These are phyloP conservation scores for Bombyx mori DNA, from an alignment of 1,140 invertebrate species.

Conservation along the genomic window DNA sequence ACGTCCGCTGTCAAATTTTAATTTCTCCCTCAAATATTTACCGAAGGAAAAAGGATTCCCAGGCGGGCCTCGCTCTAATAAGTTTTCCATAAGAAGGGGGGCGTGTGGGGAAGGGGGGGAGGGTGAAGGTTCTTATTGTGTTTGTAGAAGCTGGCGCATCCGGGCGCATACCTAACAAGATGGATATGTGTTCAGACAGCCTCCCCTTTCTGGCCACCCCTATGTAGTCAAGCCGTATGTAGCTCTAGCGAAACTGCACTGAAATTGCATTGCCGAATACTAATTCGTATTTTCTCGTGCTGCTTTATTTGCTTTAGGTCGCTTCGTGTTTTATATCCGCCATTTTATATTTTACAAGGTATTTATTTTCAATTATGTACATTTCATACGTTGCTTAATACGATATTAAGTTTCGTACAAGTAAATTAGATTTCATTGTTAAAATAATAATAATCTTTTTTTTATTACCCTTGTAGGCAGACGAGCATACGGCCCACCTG, in stretches of 20 bases:
- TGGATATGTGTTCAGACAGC: conserved; percentile 58
- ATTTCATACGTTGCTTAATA: too few relatives aligned
- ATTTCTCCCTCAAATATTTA: conserved; percentile 71
- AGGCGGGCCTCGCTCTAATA: conserved; percentile 64
- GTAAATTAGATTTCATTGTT: too few relatives aligned
- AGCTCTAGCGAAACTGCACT: conserved; percentile 41
- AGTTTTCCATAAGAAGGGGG: conserved; percentile 65
- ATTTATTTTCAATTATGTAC: too few relatives aligned
- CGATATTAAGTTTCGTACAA: too few relatives aligned
- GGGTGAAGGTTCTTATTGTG: conserved; percentile 63
- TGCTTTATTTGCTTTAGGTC: not conserved
- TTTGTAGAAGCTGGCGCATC: conserved; percentile 68
- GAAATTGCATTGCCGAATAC: conserved; percentile 68
- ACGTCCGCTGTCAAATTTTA: conserved; percentile 70
- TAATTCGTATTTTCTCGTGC: conserved; percentile 35
- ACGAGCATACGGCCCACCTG: too few relatives aligned
- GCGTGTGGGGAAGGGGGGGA: conserved; percentile 19
- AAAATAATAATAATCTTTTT: too few relatives aligned
- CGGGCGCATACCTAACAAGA: conserved; percentile 69
- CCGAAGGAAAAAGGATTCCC: conserved; percentile 70
- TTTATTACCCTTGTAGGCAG: too few relatives aligned
- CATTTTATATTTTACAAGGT: too few relatives aligned
- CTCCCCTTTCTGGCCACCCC: conserved; percentile 43
- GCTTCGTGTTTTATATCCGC: too few relatives aligned
- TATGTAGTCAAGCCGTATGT: conserved; percentile 31